These are phyloP conservation scores for Dichetophora obliterata DNA, from an alignment of 2,888 invertebrate genomes.

Conservation along the genomic window DNA sequence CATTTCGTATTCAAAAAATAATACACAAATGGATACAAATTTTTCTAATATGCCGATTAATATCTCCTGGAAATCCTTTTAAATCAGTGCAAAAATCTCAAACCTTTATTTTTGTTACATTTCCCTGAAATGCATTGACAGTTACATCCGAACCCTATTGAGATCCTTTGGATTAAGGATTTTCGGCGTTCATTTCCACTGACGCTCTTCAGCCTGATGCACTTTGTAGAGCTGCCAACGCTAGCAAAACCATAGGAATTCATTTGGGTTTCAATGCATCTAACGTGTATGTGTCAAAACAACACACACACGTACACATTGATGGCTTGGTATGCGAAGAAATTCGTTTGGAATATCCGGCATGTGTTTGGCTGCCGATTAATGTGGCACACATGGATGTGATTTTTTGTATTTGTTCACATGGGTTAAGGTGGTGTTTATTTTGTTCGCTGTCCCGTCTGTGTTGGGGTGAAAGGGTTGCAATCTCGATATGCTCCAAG, in stretches of 20 bases:
- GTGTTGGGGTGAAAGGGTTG: too few relatives aligned
- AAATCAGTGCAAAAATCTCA: too few relatives aligned
- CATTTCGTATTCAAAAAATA: too few relatives aligned
- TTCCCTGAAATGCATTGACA: background rate
- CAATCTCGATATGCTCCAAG: too few relatives aligned
- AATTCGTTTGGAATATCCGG: constrained; percentile 27
- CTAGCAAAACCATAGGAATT: background rate
- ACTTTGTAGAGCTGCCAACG: background rate
- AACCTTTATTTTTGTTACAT: too few relatives aligned
- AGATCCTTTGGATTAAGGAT: constrained; percentile 69
- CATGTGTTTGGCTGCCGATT: constrained; percentile 39
- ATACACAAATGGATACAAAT: too few relatives aligned
- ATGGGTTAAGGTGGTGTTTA: background rate
- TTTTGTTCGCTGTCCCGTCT: background rate
- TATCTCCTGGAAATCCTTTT: too few relatives aligned
- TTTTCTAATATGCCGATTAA: too few relatives aligned
- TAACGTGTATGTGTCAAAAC: constrained; percentile 10
- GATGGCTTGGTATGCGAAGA: background rate
- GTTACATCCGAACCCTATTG: constrained; percentile 30
- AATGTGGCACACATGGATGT: background rate
- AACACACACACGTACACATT: background rate
- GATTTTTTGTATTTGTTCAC: background rate
- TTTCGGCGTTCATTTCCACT: constrained; percentile 63
- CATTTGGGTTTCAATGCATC: background rate
- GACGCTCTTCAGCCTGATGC: background rate